Base-by-base conservation (phyloP, 2,888 invertebrate species). In the Chloromyia formosa region DNA sequence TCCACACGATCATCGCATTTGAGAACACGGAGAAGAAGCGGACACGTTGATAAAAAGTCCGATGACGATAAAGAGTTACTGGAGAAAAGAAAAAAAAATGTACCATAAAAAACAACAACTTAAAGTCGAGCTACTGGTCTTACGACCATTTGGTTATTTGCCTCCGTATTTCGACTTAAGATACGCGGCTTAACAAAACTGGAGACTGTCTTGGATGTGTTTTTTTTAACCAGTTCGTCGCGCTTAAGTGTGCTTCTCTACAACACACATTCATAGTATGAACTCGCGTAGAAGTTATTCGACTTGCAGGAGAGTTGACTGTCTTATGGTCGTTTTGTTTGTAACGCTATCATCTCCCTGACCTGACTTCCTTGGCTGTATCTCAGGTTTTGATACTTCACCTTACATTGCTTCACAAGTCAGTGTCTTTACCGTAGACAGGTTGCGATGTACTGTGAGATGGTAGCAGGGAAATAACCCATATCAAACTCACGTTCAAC, bases 101-200 rank as follows among this genome's bases (percentile, higher is more conserved):
- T 86, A 87, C 3, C 12, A n/a, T 49, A n/a, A 23, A 74, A 56
- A 54, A 53, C 14, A 74, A 74, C 60, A 66, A 71, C 45, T 69
- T 49, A n/a, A 73, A 75, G 68, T 72, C 75, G 74, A 86, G 74
- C 87, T 93, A 96, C 83, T 75, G 75, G 75, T 77, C 74, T 76
- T 76, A 74, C 75, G 74, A 68, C 73, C 69, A 54, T 74, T 75
- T 75, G 75, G 61, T 69, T 75, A 77, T 75, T 74, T 74, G 72
- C 73, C 68, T 74, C 42, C 56, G 58, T 71, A 56, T 22, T 69
- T 20, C 56, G 58, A 20, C 71, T 27, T 40, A 49, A 64, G 45
- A 53, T 45, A 20, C 23, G 22, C 45, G 49, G 49, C 66, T 49
- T 66, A 66, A 49, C 45, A 22, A 49, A 45, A 22, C 49, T 35